Evolutionary conservation across 2,797 vertebrate genomes (phyloP).

Genomic region (Salmo trutta): DNA sequence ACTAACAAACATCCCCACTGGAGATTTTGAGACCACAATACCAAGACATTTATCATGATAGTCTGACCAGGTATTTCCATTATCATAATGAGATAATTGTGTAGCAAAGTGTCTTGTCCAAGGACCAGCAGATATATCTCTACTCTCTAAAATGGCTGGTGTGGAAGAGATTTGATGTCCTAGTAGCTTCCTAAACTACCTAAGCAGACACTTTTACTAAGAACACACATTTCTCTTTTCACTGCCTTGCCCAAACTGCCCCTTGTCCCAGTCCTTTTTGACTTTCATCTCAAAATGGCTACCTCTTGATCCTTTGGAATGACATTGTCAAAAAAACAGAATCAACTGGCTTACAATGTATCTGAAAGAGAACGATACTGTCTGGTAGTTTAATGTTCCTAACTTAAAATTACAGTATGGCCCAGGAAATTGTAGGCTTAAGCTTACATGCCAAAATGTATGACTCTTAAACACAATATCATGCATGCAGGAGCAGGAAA

Average conservation of each 20-base stretch:
- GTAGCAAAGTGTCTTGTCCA: slow-evolving; percentile 2
- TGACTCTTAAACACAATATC: slow-evolving; percentile 13
- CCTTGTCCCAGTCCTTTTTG: not conserved
- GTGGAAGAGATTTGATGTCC: not conserved
- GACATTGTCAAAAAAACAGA: slow-evolving; percentile 33
- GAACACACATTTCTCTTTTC: not conserved
- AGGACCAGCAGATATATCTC: not conserved
- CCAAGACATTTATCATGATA: not conserved
- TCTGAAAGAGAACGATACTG: not conserved
- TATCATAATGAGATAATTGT: slow-evolving; percentile 38
- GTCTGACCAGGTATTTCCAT: slow-evolving; percentile 23
- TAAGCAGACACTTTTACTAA: not conserved
- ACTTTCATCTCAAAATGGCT: not conserved
- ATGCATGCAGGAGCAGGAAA: slow-evolving; percentile 19
- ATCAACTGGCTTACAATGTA: not conserved
- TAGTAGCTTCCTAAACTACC: not conserved
- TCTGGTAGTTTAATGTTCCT: not conserved
- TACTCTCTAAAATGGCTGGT: not conserved
- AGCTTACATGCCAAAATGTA: not conserved
- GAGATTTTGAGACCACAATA: not conserved
- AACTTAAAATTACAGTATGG: not conserved
- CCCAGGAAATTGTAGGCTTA: not conserved
- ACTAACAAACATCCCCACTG: not conserved
- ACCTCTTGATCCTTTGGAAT: slow-evolving; percentile 8
- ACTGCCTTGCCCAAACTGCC: not conserved